Evolutionary conservation across 1,140 invertebrate species (phyloP).

Genomic region (Meloidogyne exigua): DNA sequence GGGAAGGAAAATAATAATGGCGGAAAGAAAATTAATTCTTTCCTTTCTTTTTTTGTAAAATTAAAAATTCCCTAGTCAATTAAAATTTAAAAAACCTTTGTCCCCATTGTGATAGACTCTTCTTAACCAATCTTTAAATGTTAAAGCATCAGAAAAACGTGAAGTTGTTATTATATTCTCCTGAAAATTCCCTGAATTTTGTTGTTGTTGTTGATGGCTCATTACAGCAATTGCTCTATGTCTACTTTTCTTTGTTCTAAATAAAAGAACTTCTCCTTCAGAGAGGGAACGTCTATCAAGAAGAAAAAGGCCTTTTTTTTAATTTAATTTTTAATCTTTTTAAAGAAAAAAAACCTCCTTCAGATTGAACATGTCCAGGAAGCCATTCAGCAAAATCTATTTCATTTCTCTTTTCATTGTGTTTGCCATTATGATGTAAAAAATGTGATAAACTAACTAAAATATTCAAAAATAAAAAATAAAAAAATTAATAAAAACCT

Average conservation of each 20-base stretch:
- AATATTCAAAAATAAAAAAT: background rate
- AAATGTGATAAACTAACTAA: background rate
- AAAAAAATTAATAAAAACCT: background rate
- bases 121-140: conserved; percentile 52
- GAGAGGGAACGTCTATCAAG: conserved; percentile 41
- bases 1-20: background rate
- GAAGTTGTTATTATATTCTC: conserved; percentile 6
- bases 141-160: conserved; percentile 45
- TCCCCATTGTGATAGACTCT: conserved; percentile 47
- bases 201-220: conserved; percentile 10
- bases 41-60: too few species aligned
- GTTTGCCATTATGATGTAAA: background rate
- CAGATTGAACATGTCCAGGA: conserved; percentile 12
- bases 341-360: conserved; percentile 5
- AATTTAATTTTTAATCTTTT: background rate
- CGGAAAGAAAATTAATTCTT: too few species aligned
- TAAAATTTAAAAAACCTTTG: conserved; percentile 43
- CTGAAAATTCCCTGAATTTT: conserved; percentile 3
- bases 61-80: background rate
- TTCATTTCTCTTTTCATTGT: too few species aligned
- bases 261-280: conserved; percentile 51
- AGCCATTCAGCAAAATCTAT: conserved; percentile 16
- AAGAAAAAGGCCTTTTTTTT: conserved; percentile 41
- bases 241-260: conserved; percentile 50
- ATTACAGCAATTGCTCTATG: conserved; percentile 52